Evolutionary conservation across 2,888 invertebrate genomes (phyloP).

Genomic region (Cordilura impudica): DNA sequence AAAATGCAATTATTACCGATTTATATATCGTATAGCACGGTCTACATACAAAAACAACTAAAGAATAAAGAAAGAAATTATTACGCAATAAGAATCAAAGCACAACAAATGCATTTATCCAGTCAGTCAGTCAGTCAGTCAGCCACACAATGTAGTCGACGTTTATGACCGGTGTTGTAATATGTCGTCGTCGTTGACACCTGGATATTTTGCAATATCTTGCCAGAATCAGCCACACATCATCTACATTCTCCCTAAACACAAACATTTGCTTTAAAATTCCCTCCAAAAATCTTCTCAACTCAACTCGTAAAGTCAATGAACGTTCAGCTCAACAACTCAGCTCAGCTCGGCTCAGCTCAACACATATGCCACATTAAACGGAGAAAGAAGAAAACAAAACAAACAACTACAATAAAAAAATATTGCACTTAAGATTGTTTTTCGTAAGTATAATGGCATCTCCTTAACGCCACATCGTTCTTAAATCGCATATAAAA

Average conservation of each 20-base stretch:
- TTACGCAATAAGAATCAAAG: constrained; percentile 60
- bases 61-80: constrained; percentile 34
- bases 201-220: constrained; percentile 64
- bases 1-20: constrained; percentile 53
- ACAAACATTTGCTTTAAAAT: constrained; percentile 39
- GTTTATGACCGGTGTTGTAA: constrained; percentile 55
- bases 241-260: constrained; percentile 36
- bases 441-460: constrained; percentile 35
- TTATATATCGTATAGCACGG: constrained; percentile 22
- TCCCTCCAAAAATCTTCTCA: constrained; percentile 56
- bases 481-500: neutral
- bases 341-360: neutral
- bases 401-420: no score
- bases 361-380: constrained; percentile 12
- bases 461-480: constrained; percentile 54
- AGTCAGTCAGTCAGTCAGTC: constrained; percentile 32
- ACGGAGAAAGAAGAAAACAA: constrained; percentile 5
- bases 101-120: constrained; percentile 52
- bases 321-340: constrained; percentile 26
- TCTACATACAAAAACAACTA: neutral
- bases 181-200: constrained; percentile 59
- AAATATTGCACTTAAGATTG: constrained; percentile 25
- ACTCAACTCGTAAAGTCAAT: constrained; percentile 51
- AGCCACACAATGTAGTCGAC: constrained; percentile 24
- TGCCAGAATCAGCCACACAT: constrained; percentile 53